Base-by-base conservation (phyloP, 2,113 vertebrate species). In the Lasiurus cinereus region DNA sequence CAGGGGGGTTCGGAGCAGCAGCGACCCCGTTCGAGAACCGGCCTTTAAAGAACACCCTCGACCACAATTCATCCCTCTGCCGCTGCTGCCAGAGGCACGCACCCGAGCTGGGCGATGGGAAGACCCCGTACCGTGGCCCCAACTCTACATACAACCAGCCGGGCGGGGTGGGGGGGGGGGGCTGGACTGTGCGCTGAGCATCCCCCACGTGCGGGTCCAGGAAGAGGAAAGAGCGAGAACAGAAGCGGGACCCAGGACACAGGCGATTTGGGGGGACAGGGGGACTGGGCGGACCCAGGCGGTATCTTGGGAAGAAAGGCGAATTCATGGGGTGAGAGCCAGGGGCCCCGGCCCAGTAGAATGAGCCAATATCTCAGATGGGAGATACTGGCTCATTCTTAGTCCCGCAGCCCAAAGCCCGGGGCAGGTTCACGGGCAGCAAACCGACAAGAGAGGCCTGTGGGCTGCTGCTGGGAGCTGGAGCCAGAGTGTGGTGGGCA, bases 11-110 rank as follows among this genome's bases (percentile, higher is more conserved):
- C 91, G 92, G 12, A 85, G 82, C 66, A 91, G 72, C 91, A 77
- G 48, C 46, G 52, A 85, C 86, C 91, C 54, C 39, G 70, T 85
- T 82, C 48, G 94, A 88, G 90, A 88, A 56, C 22, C 39, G 62
- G 82, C 89, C 86, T 93, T 62, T 22, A 62, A 83, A 92, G 39
- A 80, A 64, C 5, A 18, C 69, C 88, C 66, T 56, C 6, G 33
- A 80, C 76, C 77, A 94, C 31, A 74, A 72, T 22, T 80, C 21
- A 31, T 31, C 74, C n/a, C 36, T 74, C 79, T 83, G 48, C 10
- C 1, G 5, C 73, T 33, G n/a, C 33, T 87, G 19, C 33, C 85
- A 54, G 31, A 73, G 67, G 39, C 46, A 67, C 22, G n/a, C 70
- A 27, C 79, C 24, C 8, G 0, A 33, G 73, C n/a, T 1, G 0